Base-by-base conservation (phyloP, 1,140 invertebrate species). In the Delia radicum region DNA sequence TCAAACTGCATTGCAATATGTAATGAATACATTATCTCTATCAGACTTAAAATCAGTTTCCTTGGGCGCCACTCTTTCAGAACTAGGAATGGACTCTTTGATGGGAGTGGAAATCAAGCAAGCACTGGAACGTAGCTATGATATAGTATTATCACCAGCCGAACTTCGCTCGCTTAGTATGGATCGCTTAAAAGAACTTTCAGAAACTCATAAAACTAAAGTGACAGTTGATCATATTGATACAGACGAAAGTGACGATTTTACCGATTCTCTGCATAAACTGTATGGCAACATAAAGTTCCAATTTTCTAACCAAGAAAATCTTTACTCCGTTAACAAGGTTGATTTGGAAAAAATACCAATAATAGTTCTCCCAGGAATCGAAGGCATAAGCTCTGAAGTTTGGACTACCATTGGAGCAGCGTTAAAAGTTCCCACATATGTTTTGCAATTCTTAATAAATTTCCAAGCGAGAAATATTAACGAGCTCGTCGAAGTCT, bases 81-180 rank as follows among this genome's bases (percentile, higher is more conserved):
- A 97, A 87, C 88, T 96, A 55, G 95, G 95, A 67, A 92, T 97
- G 89, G 95, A 97, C 87, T 95, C 94, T 24, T 90, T 97, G 82
- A 96, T 96, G 93, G 93, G 92, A 3, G 94, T 95, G 1, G 95
- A 96, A 87, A 94, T 96, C 76, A 95, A 96, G 80, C 94, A 96
- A 86, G 93, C 92, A 0, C 85, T 96, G 3, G 94, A 96, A 83
- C 87, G 94, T 81, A 93, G 95, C 81, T 95, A 92, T 86, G 94
- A 95, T 82, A 85, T 95, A 55, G 90, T 91, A 79, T 87, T 96
- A 7, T 91, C 93, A 0, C 92, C 93, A 72, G 91, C 93, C 81
- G 94, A 96, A 80, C 93, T 96, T 71, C 89, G 94, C 74, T 88
- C 87, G 1, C 80, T 90, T 0, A 90, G 89, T n/a, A 89, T 90